A percentile compares a stretch with the other conserved stretches of the same genome.
Conservation (phyloP, 2,113 vertebrate species). For the Hoplias malabaricus region DNA sequence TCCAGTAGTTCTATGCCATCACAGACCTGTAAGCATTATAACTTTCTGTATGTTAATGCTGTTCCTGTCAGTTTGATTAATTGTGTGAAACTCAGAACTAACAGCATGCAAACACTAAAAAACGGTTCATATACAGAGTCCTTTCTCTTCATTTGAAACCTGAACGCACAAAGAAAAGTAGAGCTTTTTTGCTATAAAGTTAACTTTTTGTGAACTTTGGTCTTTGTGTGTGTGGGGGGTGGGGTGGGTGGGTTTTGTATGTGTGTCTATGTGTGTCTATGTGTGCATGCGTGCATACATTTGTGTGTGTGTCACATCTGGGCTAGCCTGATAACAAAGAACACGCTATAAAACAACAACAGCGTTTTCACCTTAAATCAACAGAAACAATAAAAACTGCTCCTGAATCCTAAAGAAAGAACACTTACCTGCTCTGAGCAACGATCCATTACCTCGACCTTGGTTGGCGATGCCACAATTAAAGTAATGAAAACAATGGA, state of each 20-base stretch:
- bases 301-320: slow-evolving; percentile 1
- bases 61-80: slow-evolving; percentile 21
- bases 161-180: not conserved
- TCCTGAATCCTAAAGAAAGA: not conserved
- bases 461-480: not conserved
- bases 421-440: slow-evolving; percentile 40
- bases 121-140: not conserved
- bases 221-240: no score
- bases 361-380: not conserved
- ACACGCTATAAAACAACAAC: not conserved
- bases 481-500: not conserved
- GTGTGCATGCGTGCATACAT: no score
- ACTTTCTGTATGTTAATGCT: not conserved
- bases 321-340: slow-evolving; percentile 13
- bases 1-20: slow-evolving; percentile 84
- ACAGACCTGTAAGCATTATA: slow-evolving; percentile 40
- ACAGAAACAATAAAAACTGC: no score
- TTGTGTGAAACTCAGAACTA: not conserved
- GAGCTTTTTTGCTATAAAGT: not conserved
- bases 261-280: no score
- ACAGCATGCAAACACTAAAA: not conserved
- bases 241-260: no score
- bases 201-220: slow-evolving; percentile 46
- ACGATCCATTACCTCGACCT: slow-evolving; percentile 34
- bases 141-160: not conserved